A percentile compares a stretch with the other conserved stretches of the same genome.
Evolutionary conservation across 2,113 vertebrate genomes (phyloP).

Genomic region (Campylorhamphus procurvoides): DNA sequence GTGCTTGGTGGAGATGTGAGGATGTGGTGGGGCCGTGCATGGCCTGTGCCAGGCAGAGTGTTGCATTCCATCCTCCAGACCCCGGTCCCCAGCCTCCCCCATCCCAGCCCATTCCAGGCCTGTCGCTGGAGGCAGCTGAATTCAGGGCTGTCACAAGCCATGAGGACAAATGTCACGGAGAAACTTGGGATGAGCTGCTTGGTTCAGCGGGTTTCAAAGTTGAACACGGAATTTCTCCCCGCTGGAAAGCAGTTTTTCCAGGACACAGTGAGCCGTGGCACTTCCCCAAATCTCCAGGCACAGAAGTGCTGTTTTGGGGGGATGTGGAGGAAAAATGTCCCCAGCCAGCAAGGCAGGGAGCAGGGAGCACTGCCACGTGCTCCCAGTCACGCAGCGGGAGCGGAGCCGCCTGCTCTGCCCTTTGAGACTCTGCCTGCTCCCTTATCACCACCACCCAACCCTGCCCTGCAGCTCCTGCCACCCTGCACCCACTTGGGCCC

Average conservation of each 20-base stretch:
- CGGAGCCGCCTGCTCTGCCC: not conserved
- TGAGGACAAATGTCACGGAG: not conserved
- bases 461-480: not conserved
- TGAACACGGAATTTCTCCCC: not conserved
- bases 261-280: not conserved
- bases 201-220: rapidly evolving
- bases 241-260: not conserved
- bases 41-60: rapidly evolving
- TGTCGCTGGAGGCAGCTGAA: not conserved
- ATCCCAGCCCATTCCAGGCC: not conserved
- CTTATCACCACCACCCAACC: not conserved
- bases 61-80: not conserved
- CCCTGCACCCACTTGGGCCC: not conserved
- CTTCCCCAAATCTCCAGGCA: not conserved
- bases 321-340: not conserved
- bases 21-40: not conserved
- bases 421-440: not conserved
- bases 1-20: not conserved
- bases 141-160: rapidly evolving
- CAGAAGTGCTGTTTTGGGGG: not conserved
- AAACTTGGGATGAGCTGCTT: not conserved
- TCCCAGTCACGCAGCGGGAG: not conserved
- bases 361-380: not conserved
- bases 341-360: not conserved
- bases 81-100: not conserved